These are phyloP conservation scores for Hyposoter dolosus DNA, from an alignment of 2,888 invertebrate genomes.

Conservation along the genomic window DNA sequence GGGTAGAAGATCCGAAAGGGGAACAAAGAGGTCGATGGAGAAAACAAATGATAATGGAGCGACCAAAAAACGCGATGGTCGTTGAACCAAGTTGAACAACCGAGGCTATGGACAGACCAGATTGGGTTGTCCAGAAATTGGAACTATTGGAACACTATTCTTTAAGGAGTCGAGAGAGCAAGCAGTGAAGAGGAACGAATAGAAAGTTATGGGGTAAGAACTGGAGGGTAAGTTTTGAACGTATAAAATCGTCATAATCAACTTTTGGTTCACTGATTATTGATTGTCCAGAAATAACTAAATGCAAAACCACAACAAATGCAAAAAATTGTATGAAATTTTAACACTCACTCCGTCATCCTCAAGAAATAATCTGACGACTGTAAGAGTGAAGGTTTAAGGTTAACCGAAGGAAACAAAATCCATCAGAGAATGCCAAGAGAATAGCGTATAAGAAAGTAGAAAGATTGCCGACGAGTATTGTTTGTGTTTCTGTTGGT, in stretches of 20 bases:
- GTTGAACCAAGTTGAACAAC: conserved; percentile 2
- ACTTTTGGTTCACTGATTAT: neutral
- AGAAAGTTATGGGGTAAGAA: neutral
- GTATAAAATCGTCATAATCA: neutral
- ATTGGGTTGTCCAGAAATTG: neutral
- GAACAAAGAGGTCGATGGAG: conserved; percentile 4
- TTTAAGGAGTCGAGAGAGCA: neutral
- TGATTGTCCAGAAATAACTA: neutral
- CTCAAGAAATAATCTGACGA: neutral
- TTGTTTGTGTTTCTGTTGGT: conserved; percentile 14
- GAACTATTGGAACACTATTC: neutral
- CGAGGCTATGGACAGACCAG: neutral
- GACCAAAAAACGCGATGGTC: conserved; percentile 3
- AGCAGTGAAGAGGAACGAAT: neutral
- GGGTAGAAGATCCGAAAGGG: neutral
- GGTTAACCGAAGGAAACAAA: neutral
- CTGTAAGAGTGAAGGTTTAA: neutral
- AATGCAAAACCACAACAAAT: neutral
- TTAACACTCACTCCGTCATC: neutral
- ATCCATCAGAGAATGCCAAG: conserved; percentile 7
- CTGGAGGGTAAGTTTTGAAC: neutral
- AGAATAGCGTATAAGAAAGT: conserved; percentile 28
- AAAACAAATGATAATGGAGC: conserved; percentile 20
- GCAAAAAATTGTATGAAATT: neutral
- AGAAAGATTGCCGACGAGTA: conserved; percentile 41